phyloP scores from a whole-genome alignment of 2,113 vertebrate genomes.

The Pluvianellus socialis region DNA sequence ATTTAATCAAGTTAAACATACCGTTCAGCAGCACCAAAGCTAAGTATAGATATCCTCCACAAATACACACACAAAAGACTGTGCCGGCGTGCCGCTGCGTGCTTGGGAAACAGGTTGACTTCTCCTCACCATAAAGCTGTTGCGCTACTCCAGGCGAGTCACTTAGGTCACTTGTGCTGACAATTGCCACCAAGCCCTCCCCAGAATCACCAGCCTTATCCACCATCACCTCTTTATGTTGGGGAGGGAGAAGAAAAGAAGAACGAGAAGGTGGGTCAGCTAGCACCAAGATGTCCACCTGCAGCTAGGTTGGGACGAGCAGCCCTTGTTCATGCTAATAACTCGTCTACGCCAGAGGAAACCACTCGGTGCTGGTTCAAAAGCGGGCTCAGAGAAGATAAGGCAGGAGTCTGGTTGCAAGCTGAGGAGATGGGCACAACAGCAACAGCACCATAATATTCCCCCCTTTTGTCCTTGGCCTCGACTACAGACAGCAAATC shows the following conservation, averaged over 20 bases:
- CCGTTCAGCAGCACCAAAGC: neutral
- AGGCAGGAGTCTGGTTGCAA: neutral
- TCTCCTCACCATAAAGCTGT: neutral
- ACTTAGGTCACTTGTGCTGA: neutral
- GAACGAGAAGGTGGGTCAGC: neutral
- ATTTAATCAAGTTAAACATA: neutral
- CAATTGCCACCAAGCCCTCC: neutral
- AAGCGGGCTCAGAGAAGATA: neutral
- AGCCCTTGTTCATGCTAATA: neutral
- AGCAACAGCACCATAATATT: neutral
- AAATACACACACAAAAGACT: neutral
- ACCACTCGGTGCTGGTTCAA: neutral
- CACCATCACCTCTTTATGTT: neutral
- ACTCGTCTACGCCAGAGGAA: neutral
- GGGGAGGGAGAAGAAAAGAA: rapidly evolving
- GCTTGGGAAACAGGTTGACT: neutral
- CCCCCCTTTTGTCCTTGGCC: neutral
- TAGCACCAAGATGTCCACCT: neutral
- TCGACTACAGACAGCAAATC: neutral
- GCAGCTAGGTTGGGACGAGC: neutral
- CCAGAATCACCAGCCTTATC: neutral
- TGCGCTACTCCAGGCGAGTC: neutral
- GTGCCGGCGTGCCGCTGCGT: neutral
- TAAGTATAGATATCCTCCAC: neutral
- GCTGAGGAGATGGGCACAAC: neutral